Evolutionary conservation across 1,140 invertebrate genomes (phyloP), one percentile per base, ranked within the genome.

Genomic region (Hyphantria cunea): DNA sequence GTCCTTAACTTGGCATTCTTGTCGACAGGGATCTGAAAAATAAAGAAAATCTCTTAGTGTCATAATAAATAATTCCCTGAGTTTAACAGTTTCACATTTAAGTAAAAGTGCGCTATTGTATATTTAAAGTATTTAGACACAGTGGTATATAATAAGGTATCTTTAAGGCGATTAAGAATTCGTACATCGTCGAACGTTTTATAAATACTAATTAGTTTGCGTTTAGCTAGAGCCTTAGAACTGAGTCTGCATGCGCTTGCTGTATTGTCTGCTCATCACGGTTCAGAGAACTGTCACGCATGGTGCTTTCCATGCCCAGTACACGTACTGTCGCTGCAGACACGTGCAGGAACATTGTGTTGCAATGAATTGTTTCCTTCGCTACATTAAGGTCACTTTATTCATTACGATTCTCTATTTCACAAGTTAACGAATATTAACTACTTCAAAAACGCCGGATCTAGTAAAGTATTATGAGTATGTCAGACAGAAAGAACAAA

Each of bases 11-110:
- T 88, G 62, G 76, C 86, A 84, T 86, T 84, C 81, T 75, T 82
- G 59, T 90, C 88, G 61, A 89, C 79, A 37, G 88, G 86, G 56
- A 90, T 89, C 88, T 90, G 88, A 67, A 90, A 88, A 70, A 58
- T 78, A 61, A 72, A 54, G 73, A 63, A 52, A 71, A 62, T 59
- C 61, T 31, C 33, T 64, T 58, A 67, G 51, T 63, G 45, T 3
- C 12, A 8, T 37, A 45, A 41, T 4, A 5, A 15, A 44, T 17
- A 4, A 3, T 17, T 33, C 13, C n/a, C 17, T 12, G 2, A 33
- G 3, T 10, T 45, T 32, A 9, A 6, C 33, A n/a, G n/a, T n/a
- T 34, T 34, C 33, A 6, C 10, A 34, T 6, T 34, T 34, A 34
- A 10, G 33, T 6, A 34, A 34, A n/a, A n/a, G n/a, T n/a, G n/a